phyloP scores from a whole-genome alignment of 2,797 vertebrate genomes.

The Scarus forsteni region DNA sequence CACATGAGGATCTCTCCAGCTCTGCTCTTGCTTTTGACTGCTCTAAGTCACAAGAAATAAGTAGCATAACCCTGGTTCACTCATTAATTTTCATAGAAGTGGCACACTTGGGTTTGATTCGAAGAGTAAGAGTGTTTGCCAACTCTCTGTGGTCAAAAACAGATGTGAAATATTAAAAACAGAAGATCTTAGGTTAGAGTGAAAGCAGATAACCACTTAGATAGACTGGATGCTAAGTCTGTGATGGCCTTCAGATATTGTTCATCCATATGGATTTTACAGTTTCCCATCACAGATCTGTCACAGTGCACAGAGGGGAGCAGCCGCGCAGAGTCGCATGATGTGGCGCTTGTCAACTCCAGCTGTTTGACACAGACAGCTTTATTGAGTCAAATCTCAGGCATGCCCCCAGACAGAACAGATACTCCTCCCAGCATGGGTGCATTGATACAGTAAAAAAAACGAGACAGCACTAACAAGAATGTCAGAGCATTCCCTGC shows the following conservation, averaged over 20 bases:
- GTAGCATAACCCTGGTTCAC: conserved; percentile 10
- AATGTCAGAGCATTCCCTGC: not conserved
- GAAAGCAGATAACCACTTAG: too few relatives aligned
- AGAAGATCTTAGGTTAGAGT: not conserved
- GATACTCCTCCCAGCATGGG: conserved; percentile 16
- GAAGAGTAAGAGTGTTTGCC: conserved; percentile 22
- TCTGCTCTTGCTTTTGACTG: not conserved
- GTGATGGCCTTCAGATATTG: conserved; percentile 11
- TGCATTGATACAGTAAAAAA: conserved; percentile 5
- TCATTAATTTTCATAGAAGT: conserved; percentile 26
- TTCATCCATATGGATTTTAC: conserved; percentile 37
- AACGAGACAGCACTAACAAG: not conserved
- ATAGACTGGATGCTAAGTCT: too few relatives aligned
- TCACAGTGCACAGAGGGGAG: conserved; percentile 28
- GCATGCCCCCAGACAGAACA: conserved; percentile 6
- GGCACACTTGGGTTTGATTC: conserved; percentile 18
- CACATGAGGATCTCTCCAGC: too few relatives aligned
- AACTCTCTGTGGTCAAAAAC: conserved; percentile 6
- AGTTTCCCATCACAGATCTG: conserved; percentile 36
- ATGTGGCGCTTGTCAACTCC: conserved; percentile 41
- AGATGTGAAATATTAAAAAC: not conserved
- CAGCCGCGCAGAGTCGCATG: conserved; percentile 23
- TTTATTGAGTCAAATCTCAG: conserved; percentile 19
- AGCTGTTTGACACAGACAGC: conserved; percentile 35
- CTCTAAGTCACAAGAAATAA: conserved; percentile 15